These are phyloP conservation scores for Spodoptera littoralis DNA, from an alignment of 2,888 invertebrate genomes.

Conservation along the genomic window DNA sequence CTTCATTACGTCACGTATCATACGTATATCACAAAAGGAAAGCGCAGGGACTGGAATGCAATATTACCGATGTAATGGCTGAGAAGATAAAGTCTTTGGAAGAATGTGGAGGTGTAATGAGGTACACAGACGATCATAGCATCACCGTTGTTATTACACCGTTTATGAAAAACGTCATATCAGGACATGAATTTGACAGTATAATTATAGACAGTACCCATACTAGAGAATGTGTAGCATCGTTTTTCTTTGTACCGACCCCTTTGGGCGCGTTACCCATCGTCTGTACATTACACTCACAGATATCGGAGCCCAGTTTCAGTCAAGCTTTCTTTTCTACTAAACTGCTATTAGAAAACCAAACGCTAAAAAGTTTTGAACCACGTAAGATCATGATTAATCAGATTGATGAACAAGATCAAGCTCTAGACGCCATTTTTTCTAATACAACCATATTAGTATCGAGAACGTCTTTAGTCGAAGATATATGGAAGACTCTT, in stretches of 20 bases:
- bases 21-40: constrained; percentile 32
- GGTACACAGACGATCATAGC: constrained; percentile 30
- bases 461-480: constrained; percentile 30
- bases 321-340: constrained; percentile 55
- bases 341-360: constrained; percentile 54
- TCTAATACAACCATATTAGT: constrained; percentile 36
- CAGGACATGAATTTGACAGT: constrained; percentile 47
- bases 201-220: constrained; percentile 58
- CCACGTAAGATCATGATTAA: constrained; percentile 57
- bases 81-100: constrained; percentile 37
- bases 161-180: constrained; percentile 61
- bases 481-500: constrained; percentile 41
- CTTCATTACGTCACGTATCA: constrained; percentile 13
- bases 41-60: not conserved
- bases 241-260: constrained; percentile 59
- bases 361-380: constrained; percentile 48
- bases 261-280: constrained; percentile 62
- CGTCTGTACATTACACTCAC: constrained; percentile 59
- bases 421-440: constrained; percentile 52
- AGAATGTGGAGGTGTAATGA: constrained; percentile 34
- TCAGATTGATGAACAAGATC: constrained; percentile 47
- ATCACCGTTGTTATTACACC: constrained; percentile 60
- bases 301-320: constrained; percentile 46
- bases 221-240: constrained; percentile 45
- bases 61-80: constrained; percentile 11